Base-by-base conservation (phyloP, 1,140 invertebrate genomes). In the Bombus fervidus region DNA sequence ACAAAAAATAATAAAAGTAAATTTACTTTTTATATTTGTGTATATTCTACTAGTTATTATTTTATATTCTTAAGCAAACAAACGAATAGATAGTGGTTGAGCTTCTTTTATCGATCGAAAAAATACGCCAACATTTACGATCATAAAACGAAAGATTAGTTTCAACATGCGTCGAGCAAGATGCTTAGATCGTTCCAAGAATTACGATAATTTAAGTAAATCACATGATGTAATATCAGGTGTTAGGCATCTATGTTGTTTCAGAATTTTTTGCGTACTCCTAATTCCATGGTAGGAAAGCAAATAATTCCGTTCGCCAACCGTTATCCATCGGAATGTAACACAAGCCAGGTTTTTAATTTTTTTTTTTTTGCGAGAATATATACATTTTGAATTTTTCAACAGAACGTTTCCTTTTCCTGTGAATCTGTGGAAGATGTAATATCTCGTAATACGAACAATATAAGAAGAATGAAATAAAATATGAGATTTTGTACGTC, bases 141-240 rank as follows among this genome's bases (percentile, higher is more conserved):
- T 3, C 12, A 41, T 34, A n/a, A 37, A 74, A 72, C 34, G 71
- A 82, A 75, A 64, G 71, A 28, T 39, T 34, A 34, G 62, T 73
- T 69, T 43, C 6, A 57, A 62, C 80, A 57, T 64, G 39, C 2
- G 69, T 59, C n/a, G 25, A 64, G 69, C n/a, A 81, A 53, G 66
- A 41, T 37, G 31, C 39, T 81, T 28, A 22, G 47, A 3, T 12
- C 43, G 31, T 57, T 57, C 66, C 9, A 31, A 18, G 47, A 73
- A 62, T 66, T 18, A 53, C 25, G 39, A 82, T 66, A 66, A 82
- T 75, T 82, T 47, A 34, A 64, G 39, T 10, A 59, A 75, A 47
- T 75, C 9, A n/a, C 31, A 28, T 37, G 80, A 75, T 47, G 71
- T 66, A 64, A 82, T 39, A 75, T 75, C 71, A 18, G 57, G 53